Evolutionary conservation across 2,797 vertebrate species (phyloP).

Genomic region (Propithecus perrieri): DNA sequence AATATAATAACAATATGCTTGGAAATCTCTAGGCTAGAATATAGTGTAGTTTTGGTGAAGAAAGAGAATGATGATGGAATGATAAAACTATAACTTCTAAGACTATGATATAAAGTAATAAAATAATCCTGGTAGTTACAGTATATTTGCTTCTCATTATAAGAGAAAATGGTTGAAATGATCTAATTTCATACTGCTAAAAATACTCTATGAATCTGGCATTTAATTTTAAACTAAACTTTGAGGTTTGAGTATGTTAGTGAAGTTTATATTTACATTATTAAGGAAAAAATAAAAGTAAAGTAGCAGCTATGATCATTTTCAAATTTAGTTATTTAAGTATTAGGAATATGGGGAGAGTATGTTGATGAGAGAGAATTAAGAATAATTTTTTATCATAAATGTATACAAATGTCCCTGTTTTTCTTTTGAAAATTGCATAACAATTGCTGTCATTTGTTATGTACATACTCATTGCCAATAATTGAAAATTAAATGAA

Average conservation of each 20-base stretch:
- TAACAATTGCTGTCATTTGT: not conserved
- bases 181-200: not conserved
- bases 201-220: not conserved
- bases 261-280: not conserved
- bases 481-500: constrained; percentile 15
- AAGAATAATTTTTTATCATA: not conserved
- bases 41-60: not conserved
- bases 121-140: not conserved
- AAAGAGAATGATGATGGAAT: not conserved
- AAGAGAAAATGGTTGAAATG: not conserved
- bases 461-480: not conserved
- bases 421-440: constrained; percentile 19
- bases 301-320: not conserved
- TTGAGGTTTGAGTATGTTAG: not conserved
- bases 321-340: not conserved
- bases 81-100: not conserved
- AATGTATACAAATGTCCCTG: not conserved
- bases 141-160: not conserved
- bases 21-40: not conserved
- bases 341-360: not conserved
- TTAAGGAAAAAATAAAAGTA: not conserved
- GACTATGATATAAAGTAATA: not conserved
- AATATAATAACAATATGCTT: not conserved
- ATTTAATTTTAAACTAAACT: not conserved
- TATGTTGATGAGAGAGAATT: not conserved